Base-by-base conservation (phyloP, 2,113 vertebrate species). In the Calidris pugnax region DNA sequence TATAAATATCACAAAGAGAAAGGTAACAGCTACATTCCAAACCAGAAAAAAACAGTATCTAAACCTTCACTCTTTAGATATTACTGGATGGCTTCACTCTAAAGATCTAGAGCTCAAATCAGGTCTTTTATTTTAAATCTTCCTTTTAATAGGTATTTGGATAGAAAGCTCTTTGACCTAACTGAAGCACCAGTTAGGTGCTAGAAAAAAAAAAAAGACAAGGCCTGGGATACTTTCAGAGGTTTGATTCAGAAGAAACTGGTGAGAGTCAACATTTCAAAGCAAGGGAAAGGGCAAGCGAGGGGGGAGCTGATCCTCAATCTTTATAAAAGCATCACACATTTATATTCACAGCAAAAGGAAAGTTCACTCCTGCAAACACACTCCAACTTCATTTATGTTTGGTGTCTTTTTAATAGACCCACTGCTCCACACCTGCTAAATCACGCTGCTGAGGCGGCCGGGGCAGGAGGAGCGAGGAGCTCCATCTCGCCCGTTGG, bases 401-500 rank as follows among this genome's bases (percentile, higher is more conserved):
- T 26, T 10, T 8, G 2, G n/a, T 5, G 4, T 2, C 18, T 35
- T 16, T 59, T 48, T 11, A 48, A 26, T 0, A 7, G 1, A 60
- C n/a, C 55, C 4, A 64, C 83, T 17, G 37, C 60, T 69, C 27
- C 11, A 1, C 43, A 15, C 47, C 60, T 17, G 51, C 75, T 43
- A 43, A 41, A 48, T 2, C 23, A 18, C 14, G 68, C n/a, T 7
- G 13, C 60, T 0, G 33, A 39, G 20, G 33, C 6, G 0, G 18
- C 10, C 5, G 8, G 20, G 35, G 14, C 1, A 11, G 8, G 21
- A 16, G 47, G 30, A 14, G 41, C 37, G 3, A 14, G 12, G 16
- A 37, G 32, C 72, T 14, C 9, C 3, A 0, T 5, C 17, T 1
- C 4, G 62, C 35, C 18, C 33, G 14, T 33, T 5, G 6, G 1